These are phyloP conservation scores for Macroteleia sp. DNA, from an alignment of 2,888 invertebrate genomes.

Conservation along the genomic window DNA sequence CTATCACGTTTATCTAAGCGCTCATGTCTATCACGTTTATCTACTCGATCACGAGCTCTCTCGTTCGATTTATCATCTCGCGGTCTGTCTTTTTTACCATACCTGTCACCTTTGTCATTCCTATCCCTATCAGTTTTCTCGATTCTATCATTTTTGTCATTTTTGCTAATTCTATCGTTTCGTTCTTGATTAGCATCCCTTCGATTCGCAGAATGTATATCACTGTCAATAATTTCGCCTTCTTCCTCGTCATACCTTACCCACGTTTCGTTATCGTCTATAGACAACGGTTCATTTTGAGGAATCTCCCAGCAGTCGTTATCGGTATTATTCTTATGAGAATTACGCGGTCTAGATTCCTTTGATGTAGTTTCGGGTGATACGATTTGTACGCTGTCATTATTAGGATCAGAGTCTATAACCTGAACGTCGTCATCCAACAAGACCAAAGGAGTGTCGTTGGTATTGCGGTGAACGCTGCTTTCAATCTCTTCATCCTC, in stretches of 20 bases:
- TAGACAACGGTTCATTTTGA: slow-evolving; percentile 34
- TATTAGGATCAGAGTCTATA: slow-evolving; percentile 10
- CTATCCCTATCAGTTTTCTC: slow-evolving; percentile 22
- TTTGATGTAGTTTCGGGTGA: not conserved
- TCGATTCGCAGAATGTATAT: not conserved
- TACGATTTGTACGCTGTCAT: slow-evolving; percentile 18
- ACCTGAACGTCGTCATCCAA: slow-evolving; percentile 70
- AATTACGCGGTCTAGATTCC: not conserved
- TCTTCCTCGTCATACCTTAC: slow-evolving; percentile 34
- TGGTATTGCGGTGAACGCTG: slow-evolving; percentile 46
- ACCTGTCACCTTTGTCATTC: too few species aligned
- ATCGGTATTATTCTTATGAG: slow-evolving; percentile 1
- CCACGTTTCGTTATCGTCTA: slow-evolving; percentile 29
- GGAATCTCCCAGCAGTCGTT: slow-evolving; percentile 52
- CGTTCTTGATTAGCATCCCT: not conserved
- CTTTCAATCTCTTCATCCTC: slow-evolving; percentile 52
- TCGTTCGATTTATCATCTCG: slow-evolving; percentile 14
- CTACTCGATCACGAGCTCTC: slow-evolving; percentile 21
- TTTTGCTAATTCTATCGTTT: not conserved
- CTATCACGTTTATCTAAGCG: slow-evolving; percentile 16
- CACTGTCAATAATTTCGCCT: slow-evolving; percentile 39
- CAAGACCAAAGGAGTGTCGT: slow-evolving; percentile 84
- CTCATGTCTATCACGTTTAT: slow-evolving; percentile 25
- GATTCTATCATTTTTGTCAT: not conserved
- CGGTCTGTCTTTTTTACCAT: not conserved